Conservation (phyloP, 1,140 invertebrate genomes). For the Spodoptera litura region DNA sequence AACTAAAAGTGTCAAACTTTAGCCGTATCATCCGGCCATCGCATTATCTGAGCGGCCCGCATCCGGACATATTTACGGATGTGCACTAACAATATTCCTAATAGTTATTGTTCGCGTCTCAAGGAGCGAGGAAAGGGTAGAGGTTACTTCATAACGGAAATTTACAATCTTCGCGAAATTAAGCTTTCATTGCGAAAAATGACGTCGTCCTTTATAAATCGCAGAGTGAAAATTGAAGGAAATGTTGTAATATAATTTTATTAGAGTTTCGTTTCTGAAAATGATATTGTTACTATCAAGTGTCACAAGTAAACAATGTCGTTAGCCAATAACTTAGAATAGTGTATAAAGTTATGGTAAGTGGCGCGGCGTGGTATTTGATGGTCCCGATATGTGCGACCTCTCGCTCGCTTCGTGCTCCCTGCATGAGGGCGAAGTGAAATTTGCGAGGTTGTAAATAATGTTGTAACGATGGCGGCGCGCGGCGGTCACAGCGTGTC, state of each 20-base stretch:
- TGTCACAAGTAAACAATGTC: too few species aligned
- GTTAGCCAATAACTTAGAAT: too few species aligned
- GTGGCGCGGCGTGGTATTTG: background rate
- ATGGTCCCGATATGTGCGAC: background rate
- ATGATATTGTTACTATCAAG: too few species aligned
- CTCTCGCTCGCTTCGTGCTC: background rate
- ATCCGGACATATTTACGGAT: conserved; percentile 43
- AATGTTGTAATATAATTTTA: too few species aligned
- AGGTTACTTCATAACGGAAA: conserved; percentile 3
- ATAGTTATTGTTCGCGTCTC: conserved; percentile 30
- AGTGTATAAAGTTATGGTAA: too few species aligned
- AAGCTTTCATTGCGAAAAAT: background rate
- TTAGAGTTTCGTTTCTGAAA: too few species aligned
- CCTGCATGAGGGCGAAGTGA: background rate
- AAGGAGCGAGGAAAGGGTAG: background rate
- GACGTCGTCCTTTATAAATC: too few species aligned
- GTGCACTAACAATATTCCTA: conserved; percentile 47
- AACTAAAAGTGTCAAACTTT: conserved; percentile 39
- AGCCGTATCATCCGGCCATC: conserved; percentile 33
- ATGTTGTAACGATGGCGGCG: conserved; percentile 28
- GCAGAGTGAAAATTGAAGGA: too few species aligned
- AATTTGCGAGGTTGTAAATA: conserved; percentile 38
- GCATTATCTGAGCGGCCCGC: conserved; percentile 24
- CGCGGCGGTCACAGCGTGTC: conserved; percentile 18
- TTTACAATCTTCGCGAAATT: background rate